These are phyloP conservation scores for Solenopsis invicta DNA, from an alignment of 1,140 invertebrate species.

Conservation along the genomic window DNA sequence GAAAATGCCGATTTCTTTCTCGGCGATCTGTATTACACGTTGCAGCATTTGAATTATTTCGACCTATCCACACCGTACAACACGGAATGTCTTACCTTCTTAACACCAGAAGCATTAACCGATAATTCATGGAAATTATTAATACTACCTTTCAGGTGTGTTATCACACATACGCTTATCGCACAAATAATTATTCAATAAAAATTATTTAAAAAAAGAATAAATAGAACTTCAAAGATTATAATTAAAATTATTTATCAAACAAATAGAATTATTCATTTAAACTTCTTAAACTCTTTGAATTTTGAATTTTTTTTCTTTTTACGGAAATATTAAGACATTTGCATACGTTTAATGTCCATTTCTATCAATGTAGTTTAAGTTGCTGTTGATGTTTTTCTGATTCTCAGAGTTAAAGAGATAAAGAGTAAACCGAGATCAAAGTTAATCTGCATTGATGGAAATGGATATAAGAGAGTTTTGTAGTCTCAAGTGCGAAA, in stretches of 20 bases:
- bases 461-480: too few relatives aligned
- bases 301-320: too few relatives aligned
- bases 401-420: too few relatives aligned
- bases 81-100: conserved; percentile 93
- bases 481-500: too few relatives aligned
- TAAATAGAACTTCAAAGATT: background rate
- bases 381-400: too few relatives aligned
- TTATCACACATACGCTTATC: background rate
- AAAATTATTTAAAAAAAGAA: background rate
- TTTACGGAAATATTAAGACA: too few relatives aligned
- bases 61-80: conserved; percentile 93
- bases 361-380: too few relatives aligned
- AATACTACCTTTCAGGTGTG: conserved; percentile 92
- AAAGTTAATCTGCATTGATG: too few relatives aligned
- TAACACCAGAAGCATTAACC: conserved; percentile 92
- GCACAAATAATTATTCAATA: background rate
- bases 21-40: conserved; percentile 92
- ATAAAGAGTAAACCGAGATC: too few relatives aligned
- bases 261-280: background rate
- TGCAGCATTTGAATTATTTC: conserved; percentile 89
- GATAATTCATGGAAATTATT: conserved; percentile 94
- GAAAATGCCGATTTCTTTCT: conserved; percentile 91
- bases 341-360: too few relatives aligned
- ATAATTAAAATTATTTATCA: background rate
- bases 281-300: background rate